Conservation (phyloP, 2,888 invertebrate species). For the Nemurella pictetii region DNA sequence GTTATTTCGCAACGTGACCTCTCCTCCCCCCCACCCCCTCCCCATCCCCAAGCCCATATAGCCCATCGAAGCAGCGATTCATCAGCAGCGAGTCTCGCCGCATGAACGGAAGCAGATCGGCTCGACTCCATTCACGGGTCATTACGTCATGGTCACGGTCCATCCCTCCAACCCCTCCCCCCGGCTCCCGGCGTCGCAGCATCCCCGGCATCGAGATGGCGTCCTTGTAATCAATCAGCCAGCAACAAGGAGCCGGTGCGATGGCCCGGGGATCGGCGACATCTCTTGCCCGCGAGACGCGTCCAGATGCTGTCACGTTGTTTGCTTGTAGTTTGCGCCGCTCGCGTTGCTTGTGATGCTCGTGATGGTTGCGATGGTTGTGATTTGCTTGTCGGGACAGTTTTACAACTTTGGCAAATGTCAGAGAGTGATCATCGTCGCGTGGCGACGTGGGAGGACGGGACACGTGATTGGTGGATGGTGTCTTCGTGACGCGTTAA, state of each 20-base stretch:
- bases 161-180: not conserved
- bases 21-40: not conserved
- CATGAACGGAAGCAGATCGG: not conserved
- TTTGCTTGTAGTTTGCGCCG: too few relatives aligned
- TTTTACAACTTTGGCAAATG: too few relatives aligned
- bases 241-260: not conserved
- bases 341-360: too few relatives aligned
- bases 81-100: not conserved
- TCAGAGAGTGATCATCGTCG: too few relatives aligned
- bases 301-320: not conserved
- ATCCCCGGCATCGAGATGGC: not conserved
- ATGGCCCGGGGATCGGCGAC: not conserved
- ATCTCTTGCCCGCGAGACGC: not conserved
- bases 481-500: too few relatives aligned
- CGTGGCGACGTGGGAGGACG: too few relatives aligned
- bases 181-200: not conserved
- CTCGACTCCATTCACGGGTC: not conserved
- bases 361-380: too few relatives aligned
- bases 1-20: not conserved
- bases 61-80: not conserved
- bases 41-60: not conserved
- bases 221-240: conserved; percentile 5
- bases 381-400: too few relatives aligned
- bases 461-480: too few relatives aligned
- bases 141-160: conserved; percentile 9